These are phyloP conservation scores for Eretmocerus hayati DNA, from an alignment of 2,888 invertebrate genomes.

Conservation along the genomic window DNA sequence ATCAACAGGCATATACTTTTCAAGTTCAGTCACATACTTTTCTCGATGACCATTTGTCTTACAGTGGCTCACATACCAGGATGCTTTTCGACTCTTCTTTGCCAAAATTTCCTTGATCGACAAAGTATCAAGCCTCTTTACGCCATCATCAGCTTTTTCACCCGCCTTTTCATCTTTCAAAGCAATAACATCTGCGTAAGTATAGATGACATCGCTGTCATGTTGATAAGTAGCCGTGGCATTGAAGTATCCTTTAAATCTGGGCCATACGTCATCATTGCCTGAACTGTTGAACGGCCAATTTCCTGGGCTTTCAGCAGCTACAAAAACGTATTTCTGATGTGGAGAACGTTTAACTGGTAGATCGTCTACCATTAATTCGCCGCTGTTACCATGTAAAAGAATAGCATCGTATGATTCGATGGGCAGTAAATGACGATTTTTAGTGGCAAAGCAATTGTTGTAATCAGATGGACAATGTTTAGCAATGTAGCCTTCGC, in stretches of 20 bases:
- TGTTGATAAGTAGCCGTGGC: constrained; percentile 54
- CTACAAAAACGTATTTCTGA: constrained; percentile 51
- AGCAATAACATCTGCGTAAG: constrained; percentile 44
- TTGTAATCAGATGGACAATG: constrained; percentile 36
- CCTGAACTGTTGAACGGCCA: too few relatives aligned
- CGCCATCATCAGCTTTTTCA: constrained; percentile 9
- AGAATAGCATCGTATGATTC: constrained; percentile 51
- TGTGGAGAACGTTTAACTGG: constrained; percentile 40
- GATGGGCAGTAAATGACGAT: constrained; percentile 37
- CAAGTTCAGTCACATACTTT: constrained; percentile 47
- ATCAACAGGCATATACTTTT: constrained; percentile 54
- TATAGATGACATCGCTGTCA: constrained; percentile 50
- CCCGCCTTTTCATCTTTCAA: too few relatives aligned
- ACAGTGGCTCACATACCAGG: constrained; percentile 56
- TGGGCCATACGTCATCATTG: constrained; percentile 27
- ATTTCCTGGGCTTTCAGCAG: constrained; percentile 50
- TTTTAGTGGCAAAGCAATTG: constrained; percentile 48
- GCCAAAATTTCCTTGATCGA: too few relatives aligned
- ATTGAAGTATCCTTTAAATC: constrained; percentile 49
- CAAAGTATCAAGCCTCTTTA: too few relatives aligned
- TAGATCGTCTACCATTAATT: constrained; percentile 36
- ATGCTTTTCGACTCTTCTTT: constrained; percentile 47
- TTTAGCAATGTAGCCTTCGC: constrained; percentile 26
- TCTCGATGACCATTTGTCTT: constrained; percentile 47
- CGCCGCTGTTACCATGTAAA: constrained; percentile 47